Percentiles rank a stretch among this genome's conserved stretches.
Evolutionary conservation across 2,888 invertebrate species (phyloP).

Genomic region (Norana najaformis): DNA sequence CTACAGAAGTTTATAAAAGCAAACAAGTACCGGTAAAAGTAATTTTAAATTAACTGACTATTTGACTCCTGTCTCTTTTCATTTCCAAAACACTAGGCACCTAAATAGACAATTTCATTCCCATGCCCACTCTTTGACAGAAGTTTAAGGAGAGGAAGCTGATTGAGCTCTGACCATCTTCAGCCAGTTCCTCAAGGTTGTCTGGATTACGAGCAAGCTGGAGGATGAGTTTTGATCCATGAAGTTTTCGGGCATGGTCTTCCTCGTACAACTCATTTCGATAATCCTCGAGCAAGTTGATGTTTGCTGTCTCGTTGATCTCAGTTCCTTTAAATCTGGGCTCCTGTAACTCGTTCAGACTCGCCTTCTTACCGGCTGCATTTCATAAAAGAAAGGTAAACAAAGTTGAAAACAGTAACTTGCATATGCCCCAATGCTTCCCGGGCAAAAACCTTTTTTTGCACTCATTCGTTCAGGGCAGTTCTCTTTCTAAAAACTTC

Average conservation of each 20-base stretch:
- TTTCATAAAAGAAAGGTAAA: background rate
- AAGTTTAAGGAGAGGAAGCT: background rate
- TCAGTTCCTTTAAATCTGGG: conserved; percentile 58
- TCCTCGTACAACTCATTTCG: conserved; percentile 89
- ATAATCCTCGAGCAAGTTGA: conserved; percentile 87
- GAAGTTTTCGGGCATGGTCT: conserved; percentile 80
- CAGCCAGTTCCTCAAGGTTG: conserved; percentile 87
- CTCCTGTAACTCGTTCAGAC: conserved; percentile 48
- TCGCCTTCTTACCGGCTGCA: background rate
- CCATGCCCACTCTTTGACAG: no score
- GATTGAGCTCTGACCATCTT: conserved; percentile 77
- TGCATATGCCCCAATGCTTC: background rate
- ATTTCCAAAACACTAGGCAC: no score
- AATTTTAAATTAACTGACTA: no score
- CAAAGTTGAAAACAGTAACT: no score
- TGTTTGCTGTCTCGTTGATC: conserved; percentile 69
- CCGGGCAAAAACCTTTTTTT: background rate
- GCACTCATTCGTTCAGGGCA: background rate
- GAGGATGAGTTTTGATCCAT: conserved; percentile 84
- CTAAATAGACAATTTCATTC: no score
- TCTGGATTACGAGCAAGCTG: conserved; percentile 90
- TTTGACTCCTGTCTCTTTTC: no score
- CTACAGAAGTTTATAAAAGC: no score
- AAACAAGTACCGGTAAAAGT: no score
- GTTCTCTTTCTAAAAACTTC: background rate